Evolutionary conservation across 2,113 vertebrate species (phyloP), one percentile per base, ranked within the genome.

Genomic region (Arothron firmamentum): DNA sequence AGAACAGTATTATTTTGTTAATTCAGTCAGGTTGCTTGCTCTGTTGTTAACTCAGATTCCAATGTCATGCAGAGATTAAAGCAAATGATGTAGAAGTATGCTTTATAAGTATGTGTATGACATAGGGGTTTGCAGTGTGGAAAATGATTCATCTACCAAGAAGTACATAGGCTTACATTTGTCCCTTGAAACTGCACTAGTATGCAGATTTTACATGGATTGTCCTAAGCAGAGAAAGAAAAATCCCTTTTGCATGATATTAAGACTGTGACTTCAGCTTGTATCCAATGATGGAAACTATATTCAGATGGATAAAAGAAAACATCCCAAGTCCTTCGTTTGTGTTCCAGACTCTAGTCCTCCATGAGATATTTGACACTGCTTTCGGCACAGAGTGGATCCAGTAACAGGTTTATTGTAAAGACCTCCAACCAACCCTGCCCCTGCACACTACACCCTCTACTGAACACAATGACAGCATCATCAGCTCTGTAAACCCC

Each of bases 1-100:
- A 86, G 78, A 72, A 83, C 85, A 90, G 90, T 92, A 88, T 92
- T 92, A 92, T 92, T 92, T 92, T 91, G 84, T 87, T 89, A 91
- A 88, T 78, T 86, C 75, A 52, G 88, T 89, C 80, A 76, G 72
- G 87, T 91, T 91, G 90, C 89, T 92, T 91, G 89, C 91, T 89
- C 89, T 92, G 89, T 89, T 80, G 75, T 90, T 77, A 86, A 80
- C 84, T 84, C 80, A 47, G 79, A 83, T 80, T 80, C 78, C 74
- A 74, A 74, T 84, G 86, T 89, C 82, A 87, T 31, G 62, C 85
- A 86, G 90, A 91, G 90, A 79, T 84, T 80, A 68, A 89, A 91
- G 87, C 84, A 90, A 89, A 89, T 79, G 61, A 87, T 88, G 77
- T 83, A 90, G 86, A 87, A 79, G 84, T 90, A 89, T 92, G 89